A percentile compares a stretch with the other conserved stretches of the same genome.
phyloP scores from a whole-genome alignment of 2,888 invertebrate species.

The Leucophora obtusa region DNA sequence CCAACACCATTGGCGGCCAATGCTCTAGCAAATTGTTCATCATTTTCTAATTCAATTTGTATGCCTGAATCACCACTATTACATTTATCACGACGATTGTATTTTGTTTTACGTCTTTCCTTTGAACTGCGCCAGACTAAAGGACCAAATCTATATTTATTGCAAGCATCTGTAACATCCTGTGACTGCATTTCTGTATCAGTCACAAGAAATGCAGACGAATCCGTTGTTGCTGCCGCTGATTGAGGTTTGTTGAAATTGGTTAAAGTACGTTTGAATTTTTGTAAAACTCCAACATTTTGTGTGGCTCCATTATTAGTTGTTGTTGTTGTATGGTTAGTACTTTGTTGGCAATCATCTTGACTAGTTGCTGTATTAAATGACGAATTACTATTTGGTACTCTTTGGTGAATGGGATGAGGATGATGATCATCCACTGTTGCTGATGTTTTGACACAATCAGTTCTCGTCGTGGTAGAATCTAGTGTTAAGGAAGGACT shows the following conservation, averaged over 20 bases:
- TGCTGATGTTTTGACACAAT: constrained; percentile 16
- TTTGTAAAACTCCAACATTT: constrained; percentile 81
- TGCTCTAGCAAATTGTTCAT: constrained; percentile 73
- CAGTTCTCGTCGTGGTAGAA: constrained; percentile 60
- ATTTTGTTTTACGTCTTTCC: constrained; percentile 85
- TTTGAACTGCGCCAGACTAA: constrained; percentile 86
- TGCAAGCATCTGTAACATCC: constrained; percentile 52
- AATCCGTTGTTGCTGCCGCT: constrained; percentile 47
- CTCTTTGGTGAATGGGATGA: constrained; percentile 44
- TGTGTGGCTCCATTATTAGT: constrained; percentile 37
- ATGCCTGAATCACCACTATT: constrained; percentile 87
- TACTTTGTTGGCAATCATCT: constrained; percentile 51
- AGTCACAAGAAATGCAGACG: constrained; percentile 35
- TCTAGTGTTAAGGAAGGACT: constrained; percentile 76
- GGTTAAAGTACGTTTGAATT: constrained; percentile 85
- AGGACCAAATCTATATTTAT: constrained; percentile 83
- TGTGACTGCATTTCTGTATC: constrained; percentile 54
- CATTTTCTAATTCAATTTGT: constrained; percentile 82
- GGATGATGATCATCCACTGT: constrained; percentile 40
- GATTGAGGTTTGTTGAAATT: constrained; percentile 74
- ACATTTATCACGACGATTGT: constrained; percentile 84
- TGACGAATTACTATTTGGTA: constrained; percentile 48
- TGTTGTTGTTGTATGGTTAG: constrained; percentile 42
- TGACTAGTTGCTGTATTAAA: constrained; percentile 59
- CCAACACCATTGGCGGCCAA: constrained; percentile 47